Evolutionary conservation across 2,797 vertebrate species (phyloP), one percentile per base, ranked within the genome.

Genomic region (Rhinella marina): DNA sequence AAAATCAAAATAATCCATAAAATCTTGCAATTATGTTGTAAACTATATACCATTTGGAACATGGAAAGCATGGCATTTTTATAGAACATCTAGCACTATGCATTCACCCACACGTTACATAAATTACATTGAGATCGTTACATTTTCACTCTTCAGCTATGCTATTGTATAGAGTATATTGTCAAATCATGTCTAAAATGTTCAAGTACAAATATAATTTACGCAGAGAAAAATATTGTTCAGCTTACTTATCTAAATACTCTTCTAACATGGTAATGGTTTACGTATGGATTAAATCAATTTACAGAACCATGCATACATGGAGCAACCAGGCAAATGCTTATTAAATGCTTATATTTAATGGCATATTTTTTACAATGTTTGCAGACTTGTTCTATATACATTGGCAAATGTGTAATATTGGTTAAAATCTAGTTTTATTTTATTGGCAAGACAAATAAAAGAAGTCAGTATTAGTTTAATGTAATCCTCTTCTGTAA

Each of bases 131-230:
- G 54, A 57, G 56, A 41, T 75, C 19, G 29, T 84, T 27, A 84
- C 52, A 61, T 75, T 29, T 84, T 73, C 70, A 73, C 25, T 68
- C 68, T 59, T 59, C 68, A 59, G 14, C 68, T 84, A 73, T 27
- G 25, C 54, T 72, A 75, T 57, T n/a, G 17, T 52, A 56, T 61
- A 32, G 21, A 32, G 54, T 75, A 48, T 73, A 75, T 29, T 84
- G 82, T 75, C 82, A 84, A 57, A 9, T 84, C 68, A 59, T 57
- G 82, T 84, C 73, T 84, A 59, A 56, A 84, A 73, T 41, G 73
- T 72, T 84, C 68, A 84, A 59, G 50, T 32, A 57, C 21, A 52
- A 57, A 84, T 73, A 84, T 84, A 21, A 11, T 73, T 73, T 84
- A 32, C 50, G 17, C 27, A 72, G 29, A 84, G 50, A 59, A 84